Percentiles rank a stretch among this genome's conserved stretches.
phyloP scores from a whole-genome alignment of 2,888 invertebrate species.

The Alentia gelatinosa region DNA sequence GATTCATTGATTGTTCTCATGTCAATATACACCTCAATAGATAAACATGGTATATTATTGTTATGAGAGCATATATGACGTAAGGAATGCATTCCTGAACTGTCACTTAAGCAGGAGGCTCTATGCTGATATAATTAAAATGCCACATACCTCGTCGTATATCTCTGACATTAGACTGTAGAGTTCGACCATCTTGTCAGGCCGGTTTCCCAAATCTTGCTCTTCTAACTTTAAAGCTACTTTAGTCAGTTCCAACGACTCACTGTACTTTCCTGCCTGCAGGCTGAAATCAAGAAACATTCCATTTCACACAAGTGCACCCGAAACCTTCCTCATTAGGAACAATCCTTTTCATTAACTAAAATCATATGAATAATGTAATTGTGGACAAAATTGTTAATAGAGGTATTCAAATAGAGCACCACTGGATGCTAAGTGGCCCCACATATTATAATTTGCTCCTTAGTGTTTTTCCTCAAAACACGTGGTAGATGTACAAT shows the following conservation, averaged over 20 bases:
- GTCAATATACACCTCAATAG: too few relatives aligned
- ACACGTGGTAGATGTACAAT: too few relatives aligned
- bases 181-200: slow-evolving; percentile 79
- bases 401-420: too few relatives aligned
- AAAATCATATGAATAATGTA: too few relatives aligned
- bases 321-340: too few relatives aligned
- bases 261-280: slow-evolving; percentile 77
- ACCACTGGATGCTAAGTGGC: too few relatives aligned
- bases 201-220: slow-evolving; percentile 76
- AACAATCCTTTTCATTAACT: too few relatives aligned
- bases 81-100: neutral
- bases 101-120: neutral
- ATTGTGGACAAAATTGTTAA: too few relatives aligned
- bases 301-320: too few relatives aligned
- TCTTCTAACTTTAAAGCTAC: slow-evolving; percentile 79
- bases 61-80: neutral
- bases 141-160: slow-evolving; percentile 76
- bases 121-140: neutral
- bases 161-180: slow-evolving; percentile 79
- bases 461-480: too few relatives aligned
- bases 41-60: neutral
- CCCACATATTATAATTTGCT: too few relatives aligned
- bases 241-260: slow-evolving; percentile 76
- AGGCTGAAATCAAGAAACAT: slow-evolving; percentile 72
- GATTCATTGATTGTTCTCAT: too few relatives aligned